A percentile compares a stretch with the other conserved stretches of the same genome.
Conservation (phyloP, 37 sponge, comb jelly and placozoan genomes). For the Oscarella lobularis region DNA sequence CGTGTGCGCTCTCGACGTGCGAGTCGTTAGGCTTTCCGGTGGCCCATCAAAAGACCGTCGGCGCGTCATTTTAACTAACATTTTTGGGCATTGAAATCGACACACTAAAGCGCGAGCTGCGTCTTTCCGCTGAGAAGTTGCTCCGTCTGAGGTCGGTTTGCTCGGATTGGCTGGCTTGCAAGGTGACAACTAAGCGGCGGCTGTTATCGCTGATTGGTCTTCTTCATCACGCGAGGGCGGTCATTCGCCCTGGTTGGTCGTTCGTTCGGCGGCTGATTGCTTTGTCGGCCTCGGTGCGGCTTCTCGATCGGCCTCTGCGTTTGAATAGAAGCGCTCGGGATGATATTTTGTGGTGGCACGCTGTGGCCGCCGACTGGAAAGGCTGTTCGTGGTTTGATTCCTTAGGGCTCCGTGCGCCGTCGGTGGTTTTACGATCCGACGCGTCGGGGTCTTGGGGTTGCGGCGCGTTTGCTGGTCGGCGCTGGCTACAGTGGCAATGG, state of each 20-base stretch:
- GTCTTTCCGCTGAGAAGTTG: background rate
- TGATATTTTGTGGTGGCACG: conserved; percentile 2
- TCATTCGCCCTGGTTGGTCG: conserved; percentile 1
- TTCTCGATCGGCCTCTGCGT: background rate
- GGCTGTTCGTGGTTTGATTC: background rate
- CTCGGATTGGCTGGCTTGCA: background rate
- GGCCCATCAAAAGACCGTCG: conserved; percentile 24
- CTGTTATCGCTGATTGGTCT: conserved; percentile 6
- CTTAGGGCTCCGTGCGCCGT: background rate
- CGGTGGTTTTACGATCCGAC: conserved; percentile 8
- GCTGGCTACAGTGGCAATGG: conserved; percentile 44
- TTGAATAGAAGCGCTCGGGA: background rate
- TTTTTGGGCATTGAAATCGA: conserved; percentile 29
- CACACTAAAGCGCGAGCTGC: background rate
- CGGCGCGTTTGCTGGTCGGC: conserved; percentile 19
- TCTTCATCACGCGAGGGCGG: conserved; percentile 5
- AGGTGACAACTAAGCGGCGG: too few species aligned
- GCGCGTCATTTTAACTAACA: conserved; percentile 22
- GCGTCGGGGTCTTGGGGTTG: conserved; percentile 44
- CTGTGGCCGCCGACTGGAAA: background rate
- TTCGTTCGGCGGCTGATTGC: conserved; percentile 6
- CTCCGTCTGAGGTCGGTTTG: background rate
- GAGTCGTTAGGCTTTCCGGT: conserved; percentile 23
- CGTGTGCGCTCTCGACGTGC: background rate
- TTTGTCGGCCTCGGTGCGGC: background rate